A percentile compares a stretch with the other conserved stretches of the same genome.
Conservation (phyloP, 2,888 invertebrate species). For the Drosophila borborema region DNA sequence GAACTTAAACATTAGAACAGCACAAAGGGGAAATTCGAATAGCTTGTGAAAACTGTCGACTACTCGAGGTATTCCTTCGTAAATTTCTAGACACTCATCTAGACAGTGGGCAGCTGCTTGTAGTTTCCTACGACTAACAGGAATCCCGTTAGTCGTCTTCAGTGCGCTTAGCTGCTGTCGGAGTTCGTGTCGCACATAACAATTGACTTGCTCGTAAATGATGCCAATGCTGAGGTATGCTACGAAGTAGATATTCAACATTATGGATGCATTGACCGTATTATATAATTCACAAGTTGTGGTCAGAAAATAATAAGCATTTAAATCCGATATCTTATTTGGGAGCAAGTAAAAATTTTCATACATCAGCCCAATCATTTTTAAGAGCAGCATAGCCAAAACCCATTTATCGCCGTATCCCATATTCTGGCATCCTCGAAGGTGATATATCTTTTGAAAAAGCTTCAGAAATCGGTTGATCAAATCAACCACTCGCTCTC, state of each 20-base stretch:
- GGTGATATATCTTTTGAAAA: conserved; percentile 34
- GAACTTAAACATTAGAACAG: conserved; percentile 37
- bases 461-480: conserved; percentile 53
- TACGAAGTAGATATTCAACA: conserved; percentile 54
- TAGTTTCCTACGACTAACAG: conserved; percentile 8
- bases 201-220: conserved; percentile 56
- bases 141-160: conserved; percentile 8
- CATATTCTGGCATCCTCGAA: conserved; percentile 18
- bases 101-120: conserved; percentile 30
- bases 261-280: conserved; percentile 30
- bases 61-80: conserved; percentile 53
- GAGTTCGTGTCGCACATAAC: conserved; percentile 50
- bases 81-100: conserved; percentile 57
- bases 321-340: not conserved
- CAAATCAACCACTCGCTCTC: conserved; percentile 36
- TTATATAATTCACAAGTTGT: conserved; percentile 17
- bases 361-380: conserved; percentile 33
- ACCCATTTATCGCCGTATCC: conserved; percentile 51
- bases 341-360: conserved; percentile 27
- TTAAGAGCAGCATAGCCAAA: conserved; percentile 45
- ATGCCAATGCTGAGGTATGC: conserved; percentile 61
- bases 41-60: conserved; percentile 47
- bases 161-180: conserved; percentile 38
- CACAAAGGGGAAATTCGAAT: conserved; percentile 55
- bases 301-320: accelerated